These are phyloP conservation scores for Abrostola tripartita DNA, from an alignment of 2,888 invertebrate species.

Conservation along the genomic window DNA sequence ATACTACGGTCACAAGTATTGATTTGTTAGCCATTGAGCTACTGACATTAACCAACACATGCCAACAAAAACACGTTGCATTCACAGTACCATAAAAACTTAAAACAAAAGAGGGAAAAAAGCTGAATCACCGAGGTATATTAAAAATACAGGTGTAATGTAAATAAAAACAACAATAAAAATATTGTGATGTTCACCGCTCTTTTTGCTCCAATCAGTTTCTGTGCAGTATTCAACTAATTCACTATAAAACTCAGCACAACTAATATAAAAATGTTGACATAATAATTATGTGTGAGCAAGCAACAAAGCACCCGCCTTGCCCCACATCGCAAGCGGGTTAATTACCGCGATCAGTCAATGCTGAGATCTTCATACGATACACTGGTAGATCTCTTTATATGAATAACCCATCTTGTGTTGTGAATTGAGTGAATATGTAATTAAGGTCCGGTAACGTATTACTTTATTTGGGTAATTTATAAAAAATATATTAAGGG, in stretches of 20 bases:
- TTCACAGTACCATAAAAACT: no score
- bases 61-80: no score
- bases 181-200: not conserved
- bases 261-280: conserved; percentile 56
- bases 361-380: conserved; percentile 74
- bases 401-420: conserved; percentile 61
- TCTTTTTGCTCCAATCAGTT: not conserved
- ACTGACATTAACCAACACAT: no score
- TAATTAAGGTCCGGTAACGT: conserved; percentile 58
- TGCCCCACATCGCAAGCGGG: conserved; percentile 65
- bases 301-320: conserved; percentile 63
- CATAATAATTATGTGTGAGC: conserved; percentile 62
- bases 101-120: no score
- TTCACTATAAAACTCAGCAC: conserved; percentile 26
- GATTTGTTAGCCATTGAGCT: no score
- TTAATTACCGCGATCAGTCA: conserved; percentile 74
- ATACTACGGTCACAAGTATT: no score
- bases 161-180: not conserved
- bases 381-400: conserved; percentile 61
- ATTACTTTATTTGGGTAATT: conserved; percentile 57
- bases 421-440: conserved; percentile 65
- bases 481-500: conserved; percentile 38
- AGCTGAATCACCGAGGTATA: no score
- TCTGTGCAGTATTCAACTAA: conserved; percentile 1
- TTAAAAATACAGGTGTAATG: no score